Evolutionary conservation across 2,113 vertebrate genomes (phyloP).

Genomic region (Phylloscopus whistleri): DNA sequence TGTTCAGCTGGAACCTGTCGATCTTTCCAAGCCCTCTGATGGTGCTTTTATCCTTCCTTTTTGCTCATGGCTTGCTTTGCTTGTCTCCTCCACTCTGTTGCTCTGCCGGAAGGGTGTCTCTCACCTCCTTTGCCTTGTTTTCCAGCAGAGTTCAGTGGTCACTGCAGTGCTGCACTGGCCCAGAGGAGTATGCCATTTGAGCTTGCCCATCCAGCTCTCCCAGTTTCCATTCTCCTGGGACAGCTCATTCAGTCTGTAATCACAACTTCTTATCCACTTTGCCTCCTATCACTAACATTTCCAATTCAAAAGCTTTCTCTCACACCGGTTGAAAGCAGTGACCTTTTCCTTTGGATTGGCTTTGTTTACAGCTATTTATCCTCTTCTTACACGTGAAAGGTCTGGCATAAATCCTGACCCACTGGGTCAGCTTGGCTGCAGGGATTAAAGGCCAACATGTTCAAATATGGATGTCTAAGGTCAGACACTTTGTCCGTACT

Average conservation of each 20-base stretch:
- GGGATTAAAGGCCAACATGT: not conserved
- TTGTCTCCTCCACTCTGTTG: not conserved
- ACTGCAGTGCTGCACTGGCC: not conserved
- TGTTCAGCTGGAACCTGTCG: not conserved
- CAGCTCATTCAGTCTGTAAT: not conserved
- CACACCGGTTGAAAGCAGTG: not conserved
- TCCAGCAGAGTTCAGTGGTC: not conserved
- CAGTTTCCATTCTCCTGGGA: not conserved
- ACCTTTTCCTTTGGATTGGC: slow-evolving; percentile 9
- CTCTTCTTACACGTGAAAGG: not conserved
- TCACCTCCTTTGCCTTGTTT: not conserved
- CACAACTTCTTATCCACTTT: not conserved
- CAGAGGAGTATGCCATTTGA: not conserved
- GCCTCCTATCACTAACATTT: not conserved
- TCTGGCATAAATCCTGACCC: not conserved
- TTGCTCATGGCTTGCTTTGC: not conserved
- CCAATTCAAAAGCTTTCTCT: not conserved
- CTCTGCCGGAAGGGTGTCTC: not conserved
- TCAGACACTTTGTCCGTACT: not conserved
- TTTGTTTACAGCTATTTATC: slow-evolving; percentile 24
- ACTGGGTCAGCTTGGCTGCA: not conserved
- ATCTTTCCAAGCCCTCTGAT: not conserved
- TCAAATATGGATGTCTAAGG: not conserved
- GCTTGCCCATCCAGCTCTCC: not conserved
- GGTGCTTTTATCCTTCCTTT: not conserved